These are phyloP conservation scores for Camptogramma bilineatum DNA, from an alignment of 2,888 invertebrate genomes.

Conservation along the genomic window DNA sequence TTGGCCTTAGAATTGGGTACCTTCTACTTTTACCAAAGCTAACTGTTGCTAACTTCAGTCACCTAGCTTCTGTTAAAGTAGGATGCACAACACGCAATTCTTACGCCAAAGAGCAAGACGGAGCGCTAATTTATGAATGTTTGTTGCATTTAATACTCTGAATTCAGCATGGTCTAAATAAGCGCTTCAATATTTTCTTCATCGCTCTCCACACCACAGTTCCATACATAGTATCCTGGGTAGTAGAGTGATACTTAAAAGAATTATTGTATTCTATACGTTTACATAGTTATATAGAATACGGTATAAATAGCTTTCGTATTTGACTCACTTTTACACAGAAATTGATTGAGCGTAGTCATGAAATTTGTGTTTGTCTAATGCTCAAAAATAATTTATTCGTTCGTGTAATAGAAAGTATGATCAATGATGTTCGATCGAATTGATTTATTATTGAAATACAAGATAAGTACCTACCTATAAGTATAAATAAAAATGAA, in stretches of 20 bases:
- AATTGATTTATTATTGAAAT: background rate
- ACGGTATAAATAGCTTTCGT: slow-evolving; percentile 51
- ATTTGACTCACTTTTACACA: slow-evolving; percentile 58
- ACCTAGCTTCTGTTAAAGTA: too few species aligned
- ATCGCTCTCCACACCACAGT: background rate
- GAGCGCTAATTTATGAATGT: too few species aligned
- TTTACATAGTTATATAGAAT: background rate
- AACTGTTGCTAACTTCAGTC: too few species aligned
- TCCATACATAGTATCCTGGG: background rate
- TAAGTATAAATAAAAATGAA: too few species aligned
- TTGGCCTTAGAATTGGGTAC: too few species aligned
- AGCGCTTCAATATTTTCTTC: too few species aligned
- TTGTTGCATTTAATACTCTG: too few species aligned
- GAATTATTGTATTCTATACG: background rate
- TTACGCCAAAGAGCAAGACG: too few species aligned
- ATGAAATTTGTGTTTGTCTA: slow-evolving; percentile 37
- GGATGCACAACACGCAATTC: too few species aligned
- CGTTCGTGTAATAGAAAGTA: slow-evolving; percentile 17
- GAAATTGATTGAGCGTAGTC: slow-evolving; percentile 58
- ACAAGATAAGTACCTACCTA: too few species aligned
- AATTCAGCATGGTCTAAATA: too few species aligned
- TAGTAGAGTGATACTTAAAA: background rate
- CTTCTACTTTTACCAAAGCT: too few species aligned
- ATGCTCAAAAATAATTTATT: slow-evolving; percentile 27
- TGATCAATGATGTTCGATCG: slow-evolving; percentile 25